Base-by-base conservation (phyloP, 2,113 vertebrate species). In the Sisor rabdophorus region DNA sequence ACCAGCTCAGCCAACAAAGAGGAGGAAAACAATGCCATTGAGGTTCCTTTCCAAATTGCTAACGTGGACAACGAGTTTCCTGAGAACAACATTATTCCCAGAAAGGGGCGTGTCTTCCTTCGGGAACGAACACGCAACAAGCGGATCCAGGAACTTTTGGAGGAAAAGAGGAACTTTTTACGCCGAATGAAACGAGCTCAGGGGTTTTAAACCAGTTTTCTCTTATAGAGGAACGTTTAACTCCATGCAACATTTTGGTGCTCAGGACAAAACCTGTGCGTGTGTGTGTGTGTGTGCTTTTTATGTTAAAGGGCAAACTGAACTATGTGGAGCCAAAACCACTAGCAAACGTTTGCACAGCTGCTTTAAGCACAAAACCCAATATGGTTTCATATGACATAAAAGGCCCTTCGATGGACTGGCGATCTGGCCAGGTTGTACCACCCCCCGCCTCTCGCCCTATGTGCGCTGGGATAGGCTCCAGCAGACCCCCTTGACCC, bases 121-220 rank as follows among this genome's bases (percentile, higher is more conserved):
- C 87, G 91, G 0, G 96, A 97, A 88, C 93, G 89, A 90, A 99
- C 95, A 70, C 94, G 88, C 88, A 99, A 99, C 91, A 95, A 94
- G 82, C 92, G 96, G 50, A 98, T 99, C 87, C 95, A 98, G 84
- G 91, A 96, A 88, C 92, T 99, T 83, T 93, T 99, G 5, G 93
- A 93, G 69, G 96, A 96, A 83, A 96, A 96, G 83, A 87, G 89
- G 86, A 93, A 92, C 87, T 91, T 91, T 81, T 89, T 92, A 55
- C 92, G 92, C 26, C 88, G 93, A 68, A 95, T 93, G 90, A 92
- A 88, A 80, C 91, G 88, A 87, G 90, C 84, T 40, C 88, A 90
- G 2, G 73, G 86, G 81, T 79, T 73, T 76, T 85, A 81, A 76
- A 24, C 64, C 44, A 11, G 20, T 24, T 88, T 93, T 91, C 93